A percentile compares a stretch with the other conserved stretches of the same genome.
Evolutionary conservation across 92 coral and sea anemone species (phyloP).

Genomic region (Porites divaricata): DNA sequence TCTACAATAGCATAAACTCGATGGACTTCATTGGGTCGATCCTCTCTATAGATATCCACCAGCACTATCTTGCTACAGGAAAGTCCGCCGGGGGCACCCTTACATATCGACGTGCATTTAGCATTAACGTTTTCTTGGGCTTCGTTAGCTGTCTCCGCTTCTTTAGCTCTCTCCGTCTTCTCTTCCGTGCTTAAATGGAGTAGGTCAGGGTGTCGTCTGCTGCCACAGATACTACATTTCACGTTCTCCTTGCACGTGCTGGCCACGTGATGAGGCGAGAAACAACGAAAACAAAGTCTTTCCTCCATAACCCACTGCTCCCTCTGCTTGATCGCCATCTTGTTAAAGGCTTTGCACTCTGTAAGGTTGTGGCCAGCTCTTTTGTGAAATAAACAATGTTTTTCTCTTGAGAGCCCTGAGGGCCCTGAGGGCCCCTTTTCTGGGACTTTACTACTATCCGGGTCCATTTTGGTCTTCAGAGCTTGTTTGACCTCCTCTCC

Average conservation of each 20-base stretch:
- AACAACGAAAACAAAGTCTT: constrained; percentile 55
- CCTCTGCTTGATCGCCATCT: constrained; percentile 32
- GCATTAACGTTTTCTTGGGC: neutral
- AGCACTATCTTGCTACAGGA: constrained; percentile 61
- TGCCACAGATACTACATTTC: constrained; percentile 44
- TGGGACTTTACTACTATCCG: neutral
- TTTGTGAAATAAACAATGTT: constrained; percentile 31
- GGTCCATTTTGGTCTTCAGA: constrained; percentile 16
- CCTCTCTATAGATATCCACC: constrained; percentile 49
- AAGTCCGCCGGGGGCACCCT: constrained; percentile 19
- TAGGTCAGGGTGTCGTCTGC: constrained; percentile 32
- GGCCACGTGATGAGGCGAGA: constrained; percentile 31
- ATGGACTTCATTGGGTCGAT: constrained; percentile 24
- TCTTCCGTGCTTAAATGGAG: constrained; percentile 2
- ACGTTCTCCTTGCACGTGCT: constrained; percentile 29
- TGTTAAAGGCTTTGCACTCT: constrained; percentile 45
- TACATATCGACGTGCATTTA: constrained; percentile 41
- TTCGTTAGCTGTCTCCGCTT: constrained; percentile 14
- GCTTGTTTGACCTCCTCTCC: neutral
- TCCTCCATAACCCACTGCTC: constrained; percentile 30
- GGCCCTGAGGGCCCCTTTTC: neutral
- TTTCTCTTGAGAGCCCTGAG: neutral
- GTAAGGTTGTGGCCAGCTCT: constrained; percentile 24
- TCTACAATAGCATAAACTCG: constrained; percentile 61
- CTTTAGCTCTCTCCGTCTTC: constrained; percentile 23